phyloP scores from a whole-genome alignment of 2,888 invertebrate genomes.

The Drymonia ruficornis region DNA sequence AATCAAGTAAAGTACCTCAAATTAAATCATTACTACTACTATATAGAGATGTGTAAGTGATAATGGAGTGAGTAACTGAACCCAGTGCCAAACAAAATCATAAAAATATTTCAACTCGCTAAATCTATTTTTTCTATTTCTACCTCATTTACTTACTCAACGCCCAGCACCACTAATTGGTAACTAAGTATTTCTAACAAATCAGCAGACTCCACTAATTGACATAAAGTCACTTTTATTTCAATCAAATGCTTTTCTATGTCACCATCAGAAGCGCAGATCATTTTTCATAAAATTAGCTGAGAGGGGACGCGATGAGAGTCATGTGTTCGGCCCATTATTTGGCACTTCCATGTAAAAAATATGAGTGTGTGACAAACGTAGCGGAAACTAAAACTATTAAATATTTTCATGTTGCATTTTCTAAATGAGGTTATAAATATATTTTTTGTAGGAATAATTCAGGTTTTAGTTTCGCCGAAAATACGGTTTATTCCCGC shows the following conservation, averaged over 20 bases:
- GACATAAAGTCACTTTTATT: conserved; percentile 6
- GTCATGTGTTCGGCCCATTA: conserved; percentile 51
- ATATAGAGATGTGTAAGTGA: too few relatives aligned
- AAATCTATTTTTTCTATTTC: not conserved
- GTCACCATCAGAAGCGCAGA: conserved; percentile 19
- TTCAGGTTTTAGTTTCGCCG: too few relatives aligned
- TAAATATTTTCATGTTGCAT: conserved; percentile 33
- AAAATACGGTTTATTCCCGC: too few relatives aligned
- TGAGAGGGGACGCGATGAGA: conserved; percentile 44
- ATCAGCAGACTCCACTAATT: not conserved
- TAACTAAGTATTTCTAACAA: not conserved
- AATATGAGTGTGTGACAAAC: conserved; percentile 42
- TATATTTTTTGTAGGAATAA: not conserved
- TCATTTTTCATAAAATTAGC: conserved; percentile 58
- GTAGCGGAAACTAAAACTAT: conserved; percentile 56
- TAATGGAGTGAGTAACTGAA: too few relatives aligned
- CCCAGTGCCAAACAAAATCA: not conserved
- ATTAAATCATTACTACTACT: too few relatives aligned
- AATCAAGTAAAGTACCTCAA: not conserved
- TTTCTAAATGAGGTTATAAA: conserved; percentile 16
- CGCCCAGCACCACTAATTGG: not conserved
- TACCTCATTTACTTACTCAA: not conserved
- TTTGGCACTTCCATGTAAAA: conserved; percentile 54
- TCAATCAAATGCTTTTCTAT: conserved; percentile 32
- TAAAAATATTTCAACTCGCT: not conserved